Percentiles rank a stretch among this genome's conserved stretches.
These are phyloP conservation scores for Xenotilapia longispinis DNA, from an alignment of 2,113 vertebrate species.

Conservation along the genomic window DNA sequence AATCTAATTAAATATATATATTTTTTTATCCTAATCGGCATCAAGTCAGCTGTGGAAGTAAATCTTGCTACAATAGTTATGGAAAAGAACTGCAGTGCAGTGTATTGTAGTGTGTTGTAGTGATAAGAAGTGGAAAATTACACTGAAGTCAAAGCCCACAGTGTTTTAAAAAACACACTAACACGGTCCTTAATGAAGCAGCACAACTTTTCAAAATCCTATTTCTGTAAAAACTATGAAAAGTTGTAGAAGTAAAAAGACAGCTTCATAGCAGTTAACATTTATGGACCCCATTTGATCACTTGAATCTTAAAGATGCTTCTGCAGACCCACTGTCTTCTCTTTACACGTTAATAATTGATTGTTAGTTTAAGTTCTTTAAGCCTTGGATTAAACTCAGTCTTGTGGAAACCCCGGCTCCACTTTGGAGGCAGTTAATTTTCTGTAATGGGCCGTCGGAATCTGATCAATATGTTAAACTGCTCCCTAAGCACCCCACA, in stretches of 20 bases:
- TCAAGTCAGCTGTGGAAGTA: background rate
- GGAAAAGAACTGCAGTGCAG: background rate
- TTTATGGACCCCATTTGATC: background rate
- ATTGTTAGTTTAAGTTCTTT: constrained; percentile 1
- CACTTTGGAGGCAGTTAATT: constrained; percentile 35
- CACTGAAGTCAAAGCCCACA: background rate
- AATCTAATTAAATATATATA: background rate
- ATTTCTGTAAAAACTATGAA: background rate
- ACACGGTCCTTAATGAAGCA: background rate
- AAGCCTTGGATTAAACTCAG: constrained; percentile 11
- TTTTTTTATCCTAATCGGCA: background rate
- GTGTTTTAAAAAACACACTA: background rate
- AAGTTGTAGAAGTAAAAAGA: background rate
- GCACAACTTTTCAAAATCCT: background rate
- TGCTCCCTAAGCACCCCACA: constrained; percentile 7
- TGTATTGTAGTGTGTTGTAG: background rate
- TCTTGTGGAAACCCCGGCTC: background rate
- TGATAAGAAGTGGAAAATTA: background rate
- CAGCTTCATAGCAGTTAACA: background rate
- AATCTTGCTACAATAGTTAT: background rate
- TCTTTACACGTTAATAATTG: constrained; percentile 2
- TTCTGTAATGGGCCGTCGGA: background rate
- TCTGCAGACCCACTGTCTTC: background rate
- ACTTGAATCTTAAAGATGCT: background rate
- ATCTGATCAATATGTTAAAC: constrained; percentile 43